Base-by-base conservation (phyloP, 2,888 invertebrate genomes). In the Athrips mouffetella region DNA sequence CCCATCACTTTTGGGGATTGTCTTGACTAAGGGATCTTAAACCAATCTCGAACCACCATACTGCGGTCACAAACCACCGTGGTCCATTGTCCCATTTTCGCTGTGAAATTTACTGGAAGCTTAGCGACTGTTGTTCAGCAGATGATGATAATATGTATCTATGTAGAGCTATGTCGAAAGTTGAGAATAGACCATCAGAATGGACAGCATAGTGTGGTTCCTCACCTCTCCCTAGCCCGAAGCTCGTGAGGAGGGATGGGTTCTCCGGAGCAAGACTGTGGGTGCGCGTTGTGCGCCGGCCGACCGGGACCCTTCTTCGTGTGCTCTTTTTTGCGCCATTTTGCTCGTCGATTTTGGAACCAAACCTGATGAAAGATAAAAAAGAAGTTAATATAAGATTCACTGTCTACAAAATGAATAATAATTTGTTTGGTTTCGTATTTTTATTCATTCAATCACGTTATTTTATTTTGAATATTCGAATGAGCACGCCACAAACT, bases 251-350 rank as follows among this genome's bases (percentile, higher is more conserved):
- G 96, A 23, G 98, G 97, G 70, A 98, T 98, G 13, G 98, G 98
- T 70, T 98, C 98, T 5, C 98, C 98, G 60, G 96, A 96, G 84
- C 98, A 98, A 47, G 98, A 97, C 79, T 98, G 98, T 0, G 98
- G 98, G 78, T 98, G 98, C 3, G 98, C 98, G 88, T 98, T 98
- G 89, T 98, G 98, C 4, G 98, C 98, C 35, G 98, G 98, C 80
- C 99, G 93, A 0, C 99, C 98, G 0, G 98, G 98, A 13, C 98
- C 98, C 80, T 98, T 99, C 88, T 98, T 97, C 50, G 98, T 98
- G 89, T 99, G 98, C 83, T 99, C 99, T 87, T 98, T 97, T 90
- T 99, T 99, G 55, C 99, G 92, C 97, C 99, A 99, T 83, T 99
- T 99, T 45, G 99, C 99, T 53, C 99, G 91, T 27, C 99, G 92